Evolutionary conservation across 2,113 vertebrate species (phyloP).

Genomic region (Melanocharis versteri): DNA sequence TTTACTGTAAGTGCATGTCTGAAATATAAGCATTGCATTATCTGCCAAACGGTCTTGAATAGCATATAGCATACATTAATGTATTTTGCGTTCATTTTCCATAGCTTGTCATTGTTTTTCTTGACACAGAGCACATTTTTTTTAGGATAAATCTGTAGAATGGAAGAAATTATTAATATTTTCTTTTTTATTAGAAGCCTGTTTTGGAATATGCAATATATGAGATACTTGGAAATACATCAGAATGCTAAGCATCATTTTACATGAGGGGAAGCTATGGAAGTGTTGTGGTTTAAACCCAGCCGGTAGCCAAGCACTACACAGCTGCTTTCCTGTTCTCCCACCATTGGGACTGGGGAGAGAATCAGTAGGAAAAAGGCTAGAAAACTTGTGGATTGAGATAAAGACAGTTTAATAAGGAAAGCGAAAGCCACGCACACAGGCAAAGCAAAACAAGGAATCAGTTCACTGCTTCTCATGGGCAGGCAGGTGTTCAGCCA

Average conservation of each 20-base stretch:
- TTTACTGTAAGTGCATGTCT: neutral
- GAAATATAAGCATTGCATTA: neutral
- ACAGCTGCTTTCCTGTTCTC: neutral
- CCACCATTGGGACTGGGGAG: accelerated
- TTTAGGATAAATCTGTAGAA: neutral
- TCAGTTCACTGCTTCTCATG: neutral
- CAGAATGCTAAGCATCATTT: neutral
- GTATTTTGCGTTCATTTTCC: neutral
- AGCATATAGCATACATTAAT: neutral
- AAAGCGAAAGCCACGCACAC: neutral
- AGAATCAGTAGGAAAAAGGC: neutral
- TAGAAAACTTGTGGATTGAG: neutral
- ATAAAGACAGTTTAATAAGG: neutral
- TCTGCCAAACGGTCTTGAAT: neutral
- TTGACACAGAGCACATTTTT: neutral
- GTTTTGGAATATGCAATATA: neutral
- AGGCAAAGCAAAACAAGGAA: neutral
- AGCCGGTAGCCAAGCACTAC: neutral
- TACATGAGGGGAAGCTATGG: neutral
- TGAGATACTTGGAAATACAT: neutral
- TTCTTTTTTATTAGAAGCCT: neutral
- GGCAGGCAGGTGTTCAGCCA: neutral
- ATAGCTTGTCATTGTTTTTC: neutral
- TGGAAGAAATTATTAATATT: neutral
- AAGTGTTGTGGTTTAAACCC: neutral